Conservation (phyloP, 1,140 invertebrate genomes). For the Cydia pomonella region DNA sequence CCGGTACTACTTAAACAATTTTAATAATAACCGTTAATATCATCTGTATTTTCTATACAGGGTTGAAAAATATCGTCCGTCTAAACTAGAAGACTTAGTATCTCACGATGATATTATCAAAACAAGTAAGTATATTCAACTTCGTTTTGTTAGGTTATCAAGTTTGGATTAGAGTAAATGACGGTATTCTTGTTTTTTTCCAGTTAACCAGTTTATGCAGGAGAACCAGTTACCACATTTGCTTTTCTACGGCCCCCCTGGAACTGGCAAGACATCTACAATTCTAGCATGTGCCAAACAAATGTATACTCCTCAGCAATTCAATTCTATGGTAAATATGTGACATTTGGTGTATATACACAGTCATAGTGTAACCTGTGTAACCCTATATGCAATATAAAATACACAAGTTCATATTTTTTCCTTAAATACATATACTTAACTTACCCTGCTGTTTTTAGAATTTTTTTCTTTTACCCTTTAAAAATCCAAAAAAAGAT, state of each 20-base stretch:
- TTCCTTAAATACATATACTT: no score
- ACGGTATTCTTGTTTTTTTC: conserved; percentile 60
- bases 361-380: conserved; percentile 13
- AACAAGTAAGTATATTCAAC: conserved; percentile 89
- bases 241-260: conserved; percentile 98
- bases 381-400: no score
- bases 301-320: conserved; percentile 94
- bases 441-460: no score
- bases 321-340: conserved; percentile 91
- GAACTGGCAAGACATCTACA: conserved; percentile 99
- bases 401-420: no score
- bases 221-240: conserved; percentile 97
- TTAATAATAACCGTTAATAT: conserved; percentile 38
- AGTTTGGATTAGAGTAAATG: conserved; percentile 31
- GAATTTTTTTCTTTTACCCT: no score
- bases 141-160: not conserved
- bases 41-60: conserved; percentile 79
- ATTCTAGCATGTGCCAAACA: conserved; percentile 97
- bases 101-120: conserved; percentile 98
- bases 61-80: conserved; percentile 99
- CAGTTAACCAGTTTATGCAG: conserved; percentile 96
- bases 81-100: conserved; percentile 94
- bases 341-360: conserved; percentile 5
- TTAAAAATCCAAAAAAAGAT: no score
- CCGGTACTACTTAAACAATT: not conserved